A percentile compares a stretch with the other conserved stretches of the same genome.
Conservation (phyloP, 2,888 invertebrate genomes). For the Rotaria socialis region DNA sequence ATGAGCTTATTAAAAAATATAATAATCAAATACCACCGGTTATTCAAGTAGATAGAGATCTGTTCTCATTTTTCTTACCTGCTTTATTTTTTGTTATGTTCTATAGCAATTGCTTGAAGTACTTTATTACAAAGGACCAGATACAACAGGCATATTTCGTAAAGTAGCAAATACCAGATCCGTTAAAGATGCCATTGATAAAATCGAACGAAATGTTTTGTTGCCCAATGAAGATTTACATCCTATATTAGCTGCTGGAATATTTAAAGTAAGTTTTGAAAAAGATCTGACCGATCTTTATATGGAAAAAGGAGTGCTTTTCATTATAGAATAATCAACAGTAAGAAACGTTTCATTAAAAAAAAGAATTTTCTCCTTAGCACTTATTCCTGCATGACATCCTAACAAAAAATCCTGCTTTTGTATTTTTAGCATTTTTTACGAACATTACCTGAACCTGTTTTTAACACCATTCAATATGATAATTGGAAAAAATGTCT, state of each 20-base stretch:
- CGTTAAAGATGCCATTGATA: background rate
- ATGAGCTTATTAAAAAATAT: background rate
- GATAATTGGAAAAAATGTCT: conserved; percentile 31
- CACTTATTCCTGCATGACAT: background rate
- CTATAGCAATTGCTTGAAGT: conserved; percentile 13
- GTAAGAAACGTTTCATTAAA: background rate
- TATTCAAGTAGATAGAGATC: background rate
- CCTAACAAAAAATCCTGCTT: background rate
- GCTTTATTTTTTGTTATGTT: background rate
- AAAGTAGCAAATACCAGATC: conserved; percentile 27
- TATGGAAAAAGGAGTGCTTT: background rate
- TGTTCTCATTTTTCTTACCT: no score
- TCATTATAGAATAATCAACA: background rate
- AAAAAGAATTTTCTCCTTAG: background rate
- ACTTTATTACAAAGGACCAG: conserved; percentile 9
- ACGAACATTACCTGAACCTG: conserved; percentile 4
- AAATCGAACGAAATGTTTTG: conserved; percentile 6
- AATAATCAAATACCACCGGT: conserved; percentile 1
- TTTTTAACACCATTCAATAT: conserved; percentile 1
- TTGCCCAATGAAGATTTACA: background rate
- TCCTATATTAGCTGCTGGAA: conserved; percentile 8
- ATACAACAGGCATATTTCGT: conserved; percentile 25
- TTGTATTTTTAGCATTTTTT: background rate
- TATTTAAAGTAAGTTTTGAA: conserved; percentile 20
- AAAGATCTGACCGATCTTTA: no score